Percentiles rank a stretch among this genome's conserved stretches.
Conservation (phyloP, 2,113 vertebrate species). For the Hyaena hyaena region DNA sequence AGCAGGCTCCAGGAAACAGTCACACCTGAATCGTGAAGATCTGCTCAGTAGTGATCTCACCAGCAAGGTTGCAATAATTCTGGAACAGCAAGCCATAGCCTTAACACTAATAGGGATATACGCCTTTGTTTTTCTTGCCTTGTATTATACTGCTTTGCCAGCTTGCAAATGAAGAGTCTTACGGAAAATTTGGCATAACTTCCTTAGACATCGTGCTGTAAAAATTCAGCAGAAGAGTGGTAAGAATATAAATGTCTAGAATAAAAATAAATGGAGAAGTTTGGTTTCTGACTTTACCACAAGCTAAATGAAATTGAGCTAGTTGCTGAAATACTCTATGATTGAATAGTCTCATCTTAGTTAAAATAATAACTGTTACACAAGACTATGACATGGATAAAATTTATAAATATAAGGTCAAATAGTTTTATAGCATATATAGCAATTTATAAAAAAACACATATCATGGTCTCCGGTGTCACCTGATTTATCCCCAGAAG, state of each 20-base stretch:
- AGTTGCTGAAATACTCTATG: not conserved
- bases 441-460: not conserved
- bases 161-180: not conserved
- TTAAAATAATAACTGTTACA: not conserved
- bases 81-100: not conserved
- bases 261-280: no score
- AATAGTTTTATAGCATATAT: not conserved
- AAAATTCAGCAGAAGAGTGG: not conserved
- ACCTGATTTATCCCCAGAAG: not conserved
- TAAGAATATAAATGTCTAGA: not conserved
- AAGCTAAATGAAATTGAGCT: not conserved
- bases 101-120: accelerated
- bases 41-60: not conserved
- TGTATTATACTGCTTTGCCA: not conserved
- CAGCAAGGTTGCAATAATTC: not conserved
- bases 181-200: not conserved
- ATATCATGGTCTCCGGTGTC: no score
- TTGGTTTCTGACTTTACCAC: not conserved
- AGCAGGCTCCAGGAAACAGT: not conserved
- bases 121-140: not conserved
- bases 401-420: not conserved
- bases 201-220: not conserved
- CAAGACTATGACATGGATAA: not conserved
- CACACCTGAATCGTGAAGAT: not conserved
- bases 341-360: not conserved